These are phyloP conservation scores for Spea bombifrons DNA, from an alignment of 2,113 vertebrate species.

Conservation along the genomic window DNA sequence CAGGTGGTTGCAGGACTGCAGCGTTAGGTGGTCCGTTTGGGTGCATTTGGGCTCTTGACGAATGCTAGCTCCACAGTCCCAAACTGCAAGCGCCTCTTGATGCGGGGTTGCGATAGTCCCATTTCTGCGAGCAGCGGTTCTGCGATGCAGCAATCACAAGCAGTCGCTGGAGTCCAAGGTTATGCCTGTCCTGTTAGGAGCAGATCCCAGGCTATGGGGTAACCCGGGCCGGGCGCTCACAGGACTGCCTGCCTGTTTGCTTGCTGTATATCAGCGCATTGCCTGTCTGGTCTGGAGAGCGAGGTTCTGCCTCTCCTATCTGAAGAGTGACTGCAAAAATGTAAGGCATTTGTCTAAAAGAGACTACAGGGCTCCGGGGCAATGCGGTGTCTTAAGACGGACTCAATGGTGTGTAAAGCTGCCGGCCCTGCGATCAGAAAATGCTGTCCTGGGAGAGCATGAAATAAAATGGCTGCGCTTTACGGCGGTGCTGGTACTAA, in stretches of 20 bases:
- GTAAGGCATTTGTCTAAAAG: not conserved
- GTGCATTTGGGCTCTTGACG: too few relatives aligned
- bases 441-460: too few relatives aligned
- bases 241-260: not conserved
- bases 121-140: too few relatives aligned
- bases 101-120: too few relatives aligned
- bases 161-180: not conserved
- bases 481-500: not conserved
- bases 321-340: not conserved
- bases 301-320: not conserved
- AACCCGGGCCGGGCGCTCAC: not conserved
- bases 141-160: not conserved
- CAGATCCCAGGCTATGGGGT: not conserved
- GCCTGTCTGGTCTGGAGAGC: not conserved
- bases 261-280: not conserved
- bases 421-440: too few relatives aligned
- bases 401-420: not conserved
- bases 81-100: too few relatives aligned
- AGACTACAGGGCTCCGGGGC: not conserved
- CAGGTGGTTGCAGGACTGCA: too few relatives aligned
- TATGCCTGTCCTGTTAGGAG: not conserved
- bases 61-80: too few relatives aligned
- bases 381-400: not conserved
- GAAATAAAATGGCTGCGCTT: too few relatives aligned
- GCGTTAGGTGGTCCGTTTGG: too few relatives aligned